Conservation (phyloP, 2,797 vertebrate species). For the Gila robusta region DNA sequence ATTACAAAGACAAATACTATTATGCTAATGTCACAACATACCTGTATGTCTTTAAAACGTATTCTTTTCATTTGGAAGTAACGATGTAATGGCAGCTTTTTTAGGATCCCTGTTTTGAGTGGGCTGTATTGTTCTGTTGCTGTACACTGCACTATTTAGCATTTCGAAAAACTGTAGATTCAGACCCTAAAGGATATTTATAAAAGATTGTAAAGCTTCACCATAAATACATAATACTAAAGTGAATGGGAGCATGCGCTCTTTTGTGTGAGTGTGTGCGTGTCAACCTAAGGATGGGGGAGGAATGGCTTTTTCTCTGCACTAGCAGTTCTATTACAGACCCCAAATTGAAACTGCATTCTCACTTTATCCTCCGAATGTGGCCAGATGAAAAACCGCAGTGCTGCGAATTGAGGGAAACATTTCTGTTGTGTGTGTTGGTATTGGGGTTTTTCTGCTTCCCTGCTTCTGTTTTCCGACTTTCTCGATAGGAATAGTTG, state of each 20-base stretch:
- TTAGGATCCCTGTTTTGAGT: not conserved
- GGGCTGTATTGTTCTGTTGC: not conserved
- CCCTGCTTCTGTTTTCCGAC: conserved; percentile 19
- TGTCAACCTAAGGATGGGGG: conserved; percentile 47
- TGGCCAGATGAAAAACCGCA: conserved; percentile 40
- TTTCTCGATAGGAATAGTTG: conserved; percentile 2
- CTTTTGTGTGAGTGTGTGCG: conserved; percentile 15
- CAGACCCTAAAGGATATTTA: conserved; percentile 1
- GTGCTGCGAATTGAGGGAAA: conserved; percentile 49
- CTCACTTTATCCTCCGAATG: conserved; percentile 51
- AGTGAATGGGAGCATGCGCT: not conserved
- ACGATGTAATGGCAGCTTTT: not conserved
- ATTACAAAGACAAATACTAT: conserved; percentile 7
- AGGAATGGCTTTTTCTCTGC: conserved; percentile 67
- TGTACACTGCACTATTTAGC: conserved; percentile 1
- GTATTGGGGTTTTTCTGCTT: not conserved
- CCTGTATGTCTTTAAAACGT: not conserved
- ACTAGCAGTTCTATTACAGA: conserved; percentile 55
- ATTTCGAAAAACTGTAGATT: conserved; percentile 8
- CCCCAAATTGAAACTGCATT: conserved; percentile 52
- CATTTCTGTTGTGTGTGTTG: conserved; percentile 37
- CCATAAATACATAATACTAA: conserved; percentile 34
- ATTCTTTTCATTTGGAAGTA: not conserved
- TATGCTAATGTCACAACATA: not conserved
- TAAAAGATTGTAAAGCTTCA: conserved; percentile 27